phyloP scores from a whole-genome alignment of 2,888 invertebrate genomes.

The Eupithecia subumbrata region DNA sequence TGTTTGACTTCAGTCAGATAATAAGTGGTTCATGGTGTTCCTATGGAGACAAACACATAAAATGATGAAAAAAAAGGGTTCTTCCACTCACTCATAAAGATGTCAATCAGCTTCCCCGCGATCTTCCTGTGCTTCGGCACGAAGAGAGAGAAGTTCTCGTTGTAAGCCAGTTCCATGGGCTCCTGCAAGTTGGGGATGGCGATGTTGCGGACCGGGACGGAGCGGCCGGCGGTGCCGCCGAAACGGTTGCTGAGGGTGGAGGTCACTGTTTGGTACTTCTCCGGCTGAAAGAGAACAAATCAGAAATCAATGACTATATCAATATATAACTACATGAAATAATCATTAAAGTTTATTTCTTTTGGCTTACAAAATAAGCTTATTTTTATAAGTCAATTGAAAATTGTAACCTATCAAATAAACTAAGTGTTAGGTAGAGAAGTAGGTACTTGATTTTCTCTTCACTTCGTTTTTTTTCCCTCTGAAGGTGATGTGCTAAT shows the following conservation, averaged over 20 bases:
- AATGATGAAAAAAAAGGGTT: neutral
- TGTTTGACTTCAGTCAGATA: neutral
- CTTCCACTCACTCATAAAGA: conserved; percentile 85
- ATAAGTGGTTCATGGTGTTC: neutral
- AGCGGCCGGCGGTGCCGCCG: conserved; percentile 75
- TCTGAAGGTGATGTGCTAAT: too few species aligned
- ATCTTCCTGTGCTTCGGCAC: conserved; percentile 87
- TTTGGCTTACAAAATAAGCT: too few species aligned
- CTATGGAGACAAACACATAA: neutral
- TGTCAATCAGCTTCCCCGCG: conserved; percentile 87
- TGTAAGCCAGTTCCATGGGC: conserved; percentile 85
- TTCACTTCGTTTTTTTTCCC: too few species aligned
- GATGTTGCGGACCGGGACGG: conserved; percentile 85
- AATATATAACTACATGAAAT: too few species aligned
- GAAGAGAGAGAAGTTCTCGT: conserved; percentile 88
- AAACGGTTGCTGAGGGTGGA: conserved; percentile 82
- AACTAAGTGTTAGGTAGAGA: too few species aligned
- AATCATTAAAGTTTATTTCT: too few species aligned
- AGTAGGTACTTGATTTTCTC: too few species aligned
- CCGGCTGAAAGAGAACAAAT: conserved; percentile 58
- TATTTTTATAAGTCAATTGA: too few species aligned
- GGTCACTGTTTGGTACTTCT: conserved; percentile 67
- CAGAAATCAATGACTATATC: too few species aligned
- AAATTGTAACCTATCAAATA: too few species aligned
- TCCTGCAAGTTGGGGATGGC: conserved; percentile 85